Base-by-base conservation (phyloP, 2,888 invertebrate genomes). In the Neoscelio sp. region DNA sequence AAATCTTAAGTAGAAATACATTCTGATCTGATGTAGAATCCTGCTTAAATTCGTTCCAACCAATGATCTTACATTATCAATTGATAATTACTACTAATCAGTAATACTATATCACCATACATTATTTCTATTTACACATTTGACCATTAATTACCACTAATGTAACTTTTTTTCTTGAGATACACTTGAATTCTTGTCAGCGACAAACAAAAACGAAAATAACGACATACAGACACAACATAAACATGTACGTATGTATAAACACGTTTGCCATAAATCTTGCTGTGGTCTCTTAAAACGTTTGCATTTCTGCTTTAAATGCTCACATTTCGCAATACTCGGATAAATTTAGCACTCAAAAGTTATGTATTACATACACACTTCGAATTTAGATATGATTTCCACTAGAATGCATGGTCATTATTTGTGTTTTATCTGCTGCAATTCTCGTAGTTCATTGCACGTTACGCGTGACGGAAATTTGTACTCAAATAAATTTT, bases 271-370 rank as follows among this genome's bases (percentile, higher is more conserved):
- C 44, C 35, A 46, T 77, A 77, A 77, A 77, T 77, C 38, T 70
- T 64, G 42, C 4, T 40, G 42, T 23, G 50, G 70, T 70, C 56
- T 77, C 70, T 70, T 64, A 70, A 70, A 70, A 70, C 56, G 60
- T 77, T 64, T 77, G 68, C 76, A 64, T 70, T 77, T 64, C 23
- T 64, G 64, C 56, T 75, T 76, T 44, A 76, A 68, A 67, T 60
- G 58, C 67, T 50, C 52, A 44, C 75, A 26, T 46, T 12, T 75
- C 30, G 60, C 58, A 68, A 52, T 40, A 48, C 35, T 30, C 68
- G 33, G 35, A 75, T 46, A 62, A 68, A 68, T 68, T 62, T 48
- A 38, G 42, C 62, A 54, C 67, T 60, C 75, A 60, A 75, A 67
- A 67, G 67, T 75, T 67, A 67, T 75, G 67, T 67, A 62, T 67